Evolutionary conservation across 1,140 invertebrate species (phyloP).

Genomic region (Camponotus pennsylvanicus): DNA sequence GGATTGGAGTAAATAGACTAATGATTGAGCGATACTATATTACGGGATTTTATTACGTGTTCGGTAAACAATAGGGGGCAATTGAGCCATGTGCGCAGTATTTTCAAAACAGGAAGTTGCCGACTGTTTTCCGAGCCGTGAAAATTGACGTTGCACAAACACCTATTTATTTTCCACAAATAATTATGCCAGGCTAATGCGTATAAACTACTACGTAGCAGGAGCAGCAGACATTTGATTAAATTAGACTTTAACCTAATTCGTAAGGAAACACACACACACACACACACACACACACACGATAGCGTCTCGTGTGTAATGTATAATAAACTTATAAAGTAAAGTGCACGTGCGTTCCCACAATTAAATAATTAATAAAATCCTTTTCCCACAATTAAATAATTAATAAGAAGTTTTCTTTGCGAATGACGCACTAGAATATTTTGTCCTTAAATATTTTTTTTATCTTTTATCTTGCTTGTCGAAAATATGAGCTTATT

Average conservation of each 20-base stretch:
- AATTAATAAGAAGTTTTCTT: neutral
- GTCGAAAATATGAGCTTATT: too few relatives aligned
- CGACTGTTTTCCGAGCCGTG: slow-evolving; percentile 5
- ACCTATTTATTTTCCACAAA: neutral
- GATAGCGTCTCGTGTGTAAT: neutral
- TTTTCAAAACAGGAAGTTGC: slow-evolving; percentile 42
- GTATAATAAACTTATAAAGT: neutral
- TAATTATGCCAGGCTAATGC: neutral
- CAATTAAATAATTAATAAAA: slow-evolving; percentile 5
- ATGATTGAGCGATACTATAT: too few relatives aligned
- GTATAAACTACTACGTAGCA: neutral
- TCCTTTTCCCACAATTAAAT: neutral
- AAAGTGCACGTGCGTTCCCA: neutral
- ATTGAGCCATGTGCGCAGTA: slow-evolving; percentile 29
- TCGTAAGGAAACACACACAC: too few relatives aligned
- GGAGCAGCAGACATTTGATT: neutral
- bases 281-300: too few relatives aligned
- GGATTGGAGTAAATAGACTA: slow-evolving; percentile 5
- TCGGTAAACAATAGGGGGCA: slow-evolving; percentile 27
- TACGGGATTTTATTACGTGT: neutral
- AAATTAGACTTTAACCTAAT: neutral
- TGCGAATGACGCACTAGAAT: neutral
- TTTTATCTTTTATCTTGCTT: neutral
- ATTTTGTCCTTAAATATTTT: neutral
- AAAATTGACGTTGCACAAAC: slow-evolving; percentile 42